Conservation (phyloP, 2,888 invertebrate species). For the Dasypolia templi region DNA sequence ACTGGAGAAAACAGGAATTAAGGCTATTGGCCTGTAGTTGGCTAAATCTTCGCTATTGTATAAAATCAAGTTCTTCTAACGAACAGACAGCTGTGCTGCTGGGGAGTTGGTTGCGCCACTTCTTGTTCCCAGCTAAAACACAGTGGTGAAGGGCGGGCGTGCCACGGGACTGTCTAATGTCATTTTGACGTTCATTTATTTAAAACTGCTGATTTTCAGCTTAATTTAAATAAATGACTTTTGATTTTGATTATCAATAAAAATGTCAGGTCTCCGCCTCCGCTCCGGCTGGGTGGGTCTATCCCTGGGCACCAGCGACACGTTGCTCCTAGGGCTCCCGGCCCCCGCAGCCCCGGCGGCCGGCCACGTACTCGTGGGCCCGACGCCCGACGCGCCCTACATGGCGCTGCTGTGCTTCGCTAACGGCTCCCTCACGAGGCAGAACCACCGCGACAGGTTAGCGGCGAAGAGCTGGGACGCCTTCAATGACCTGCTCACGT, state of each 20-base stretch:
- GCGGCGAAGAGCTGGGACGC: constrained; percentile 95
- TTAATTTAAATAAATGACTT: background rate
- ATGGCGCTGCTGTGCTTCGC: constrained; percentile 98
- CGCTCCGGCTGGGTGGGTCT: constrained; percentile 95
- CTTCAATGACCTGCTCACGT: constrained; percentile 95
- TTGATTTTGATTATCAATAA: background rate
- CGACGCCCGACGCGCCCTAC: constrained; percentile 93
- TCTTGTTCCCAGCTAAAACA: background rate
- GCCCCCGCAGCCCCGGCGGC: constrained; percentile 92
- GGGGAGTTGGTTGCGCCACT: background rate
- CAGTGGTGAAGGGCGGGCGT: too few species aligned
- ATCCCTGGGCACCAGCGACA: constrained; percentile 98
- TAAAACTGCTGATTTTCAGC: background rate
- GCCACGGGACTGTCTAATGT: background rate
- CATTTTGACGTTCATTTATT: background rate
- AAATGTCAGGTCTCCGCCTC: constrained; percentile 93
- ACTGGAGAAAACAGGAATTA: too few species aligned
- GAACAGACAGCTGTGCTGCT: background rate
- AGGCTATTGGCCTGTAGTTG: too few species aligned
- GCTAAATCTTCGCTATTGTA: too few species aligned
- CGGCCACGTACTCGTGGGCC: constrained; percentile 97
- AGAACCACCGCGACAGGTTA: constrained; percentile 94
- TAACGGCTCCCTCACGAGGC: constrained; percentile 98
- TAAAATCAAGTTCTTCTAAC: too few species aligned
- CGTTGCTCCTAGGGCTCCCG: constrained; percentile 94